Percentiles rank a stretch among this genome's conserved stretches.
Conservation (phyloP, 2,888 invertebrate genomes). For the Cantharis nigra region DNA sequence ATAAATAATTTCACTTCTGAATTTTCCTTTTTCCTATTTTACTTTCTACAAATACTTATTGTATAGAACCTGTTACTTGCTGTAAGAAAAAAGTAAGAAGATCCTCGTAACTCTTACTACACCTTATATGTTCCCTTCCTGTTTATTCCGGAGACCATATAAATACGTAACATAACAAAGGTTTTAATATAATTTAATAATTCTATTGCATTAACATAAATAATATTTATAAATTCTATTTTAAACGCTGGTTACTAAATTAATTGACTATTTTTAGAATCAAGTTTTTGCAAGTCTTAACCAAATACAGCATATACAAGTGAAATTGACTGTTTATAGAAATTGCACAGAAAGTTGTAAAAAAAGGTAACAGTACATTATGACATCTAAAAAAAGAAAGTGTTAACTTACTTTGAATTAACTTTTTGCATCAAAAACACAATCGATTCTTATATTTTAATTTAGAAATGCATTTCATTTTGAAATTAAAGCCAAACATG, state of each 20-base stretch:
- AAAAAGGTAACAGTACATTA: slow-evolving; percentile 38
- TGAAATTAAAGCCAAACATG: background rate
- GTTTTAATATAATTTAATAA: background rate
- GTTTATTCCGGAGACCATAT: background rate
- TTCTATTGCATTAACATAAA: background rate
- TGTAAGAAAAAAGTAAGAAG: background rate
- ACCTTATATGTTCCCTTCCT: background rate
- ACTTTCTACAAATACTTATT: background rate
- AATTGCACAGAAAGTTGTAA: slow-evolving; percentile 49
- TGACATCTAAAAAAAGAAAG: slow-evolving; percentile 40
- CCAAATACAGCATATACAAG: slow-evolving; percentile 8
- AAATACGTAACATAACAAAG: background rate
- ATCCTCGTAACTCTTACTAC: background rate
- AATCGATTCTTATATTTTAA: background rate
- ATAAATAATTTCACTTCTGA: no score
- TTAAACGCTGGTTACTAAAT: background rate
- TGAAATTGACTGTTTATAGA: slow-evolving; percentile 50
- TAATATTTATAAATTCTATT: background rate
- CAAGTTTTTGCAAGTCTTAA: background rate
- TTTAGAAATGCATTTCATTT: background rate
- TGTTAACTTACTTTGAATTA: slow-evolving; percentile 4
- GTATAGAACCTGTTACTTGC: background rate
- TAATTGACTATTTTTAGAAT: background rate
- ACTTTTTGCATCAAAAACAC: slow-evolving; percentile 1
- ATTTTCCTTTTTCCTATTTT: background rate